These are phyloP conservation scores for Linepithema humile DNA, from an alignment of 1,140 invertebrate genomes.

Conservation along the genomic window DNA sequence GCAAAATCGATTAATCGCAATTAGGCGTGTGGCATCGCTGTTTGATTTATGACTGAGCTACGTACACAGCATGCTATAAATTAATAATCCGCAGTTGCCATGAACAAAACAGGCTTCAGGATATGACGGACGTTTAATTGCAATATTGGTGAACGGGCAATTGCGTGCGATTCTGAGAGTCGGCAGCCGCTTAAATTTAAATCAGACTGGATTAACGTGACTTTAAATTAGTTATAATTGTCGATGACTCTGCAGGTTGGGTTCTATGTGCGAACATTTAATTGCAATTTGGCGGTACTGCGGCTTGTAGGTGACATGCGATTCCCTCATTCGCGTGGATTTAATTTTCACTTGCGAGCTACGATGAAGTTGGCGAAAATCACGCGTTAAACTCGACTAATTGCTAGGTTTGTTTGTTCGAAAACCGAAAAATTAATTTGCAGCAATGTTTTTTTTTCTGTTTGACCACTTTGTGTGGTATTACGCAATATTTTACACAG, in stretches of 20 bases:
- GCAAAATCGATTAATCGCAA: constrained; percentile 50
- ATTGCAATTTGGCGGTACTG: constrained; percentile 57
- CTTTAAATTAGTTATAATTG: constrained; percentile 56
- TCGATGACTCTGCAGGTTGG: constrained; percentile 39
- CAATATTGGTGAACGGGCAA: constrained; percentile 39
- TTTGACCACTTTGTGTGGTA: neutral
- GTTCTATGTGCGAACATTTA: constrained; percentile 48
- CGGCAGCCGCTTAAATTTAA: constrained; percentile 43
- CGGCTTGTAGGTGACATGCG: constrained; percentile 55
- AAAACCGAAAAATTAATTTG: constrained; percentile 14
- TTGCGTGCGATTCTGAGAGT: constrained; percentile 36
- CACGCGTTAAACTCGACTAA: constrained; percentile 40
- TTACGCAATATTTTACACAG: neutral
- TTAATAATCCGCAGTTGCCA: constrained; percentile 45
- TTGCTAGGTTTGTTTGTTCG: constrained; percentile 22
- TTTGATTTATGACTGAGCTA: constrained; percentile 41
- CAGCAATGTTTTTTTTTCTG: neutral
- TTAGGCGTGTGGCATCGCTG: constrained; percentile 17
- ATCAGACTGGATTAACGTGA: constrained; percentile 47
- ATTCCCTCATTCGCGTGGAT: constrained; percentile 54
- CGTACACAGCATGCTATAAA: constrained; percentile 40
- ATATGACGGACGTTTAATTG: constrained; percentile 30
- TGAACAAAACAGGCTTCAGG: constrained; percentile 30
- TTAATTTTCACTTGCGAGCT: constrained; percentile 42
- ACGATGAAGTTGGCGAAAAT: constrained; percentile 43